Conservation (phyloP, 2,888 invertebrate species). For the Chironomus tentans region DNA sequence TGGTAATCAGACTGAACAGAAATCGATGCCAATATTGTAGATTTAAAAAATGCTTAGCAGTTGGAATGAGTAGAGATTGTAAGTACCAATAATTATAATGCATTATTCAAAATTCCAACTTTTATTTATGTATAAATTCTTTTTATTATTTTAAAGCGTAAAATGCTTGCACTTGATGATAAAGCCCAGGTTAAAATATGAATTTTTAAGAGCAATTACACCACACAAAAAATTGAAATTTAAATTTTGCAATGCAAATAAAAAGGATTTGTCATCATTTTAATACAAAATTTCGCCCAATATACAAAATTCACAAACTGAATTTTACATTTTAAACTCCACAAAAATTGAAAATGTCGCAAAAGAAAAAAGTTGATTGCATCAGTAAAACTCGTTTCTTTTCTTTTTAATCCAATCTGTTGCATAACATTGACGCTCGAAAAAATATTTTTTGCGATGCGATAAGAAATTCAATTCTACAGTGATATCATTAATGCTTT, state of each 20-base stretch:
- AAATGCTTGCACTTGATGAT: no score
- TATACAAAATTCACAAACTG: background rate
- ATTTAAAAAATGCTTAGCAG: conserved; percentile 92
- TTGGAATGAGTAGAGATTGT: conserved; percentile 97
- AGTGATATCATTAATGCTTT: no score
- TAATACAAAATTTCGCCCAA: background rate
- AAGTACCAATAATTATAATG: conserved; percentile 46
- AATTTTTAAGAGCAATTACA: no score
- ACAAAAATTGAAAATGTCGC: background rate
- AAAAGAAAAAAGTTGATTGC: background rate
- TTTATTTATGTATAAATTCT: no score
- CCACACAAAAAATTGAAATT: no score
- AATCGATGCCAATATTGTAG: conserved; percentile 95
- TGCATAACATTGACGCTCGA: background rate
- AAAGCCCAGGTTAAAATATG: no score
- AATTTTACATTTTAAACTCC: no score
- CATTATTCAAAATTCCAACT: background rate
- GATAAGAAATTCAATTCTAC: background rate
- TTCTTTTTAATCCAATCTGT: background rate
- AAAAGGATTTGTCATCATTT: conserved; percentile 1
- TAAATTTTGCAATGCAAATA: background rate
- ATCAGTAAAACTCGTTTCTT: background rate
- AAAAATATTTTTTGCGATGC: background rate
- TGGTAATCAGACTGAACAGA: conserved; percentile 85
- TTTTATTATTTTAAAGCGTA: no score